A percentile compares a stretch with the other conserved stretches of the same genome.
phyloP scores from a whole-genome alignment of 37 sponge, comb jelly and placozoan species.

The Eunapius fragilis region DNA sequence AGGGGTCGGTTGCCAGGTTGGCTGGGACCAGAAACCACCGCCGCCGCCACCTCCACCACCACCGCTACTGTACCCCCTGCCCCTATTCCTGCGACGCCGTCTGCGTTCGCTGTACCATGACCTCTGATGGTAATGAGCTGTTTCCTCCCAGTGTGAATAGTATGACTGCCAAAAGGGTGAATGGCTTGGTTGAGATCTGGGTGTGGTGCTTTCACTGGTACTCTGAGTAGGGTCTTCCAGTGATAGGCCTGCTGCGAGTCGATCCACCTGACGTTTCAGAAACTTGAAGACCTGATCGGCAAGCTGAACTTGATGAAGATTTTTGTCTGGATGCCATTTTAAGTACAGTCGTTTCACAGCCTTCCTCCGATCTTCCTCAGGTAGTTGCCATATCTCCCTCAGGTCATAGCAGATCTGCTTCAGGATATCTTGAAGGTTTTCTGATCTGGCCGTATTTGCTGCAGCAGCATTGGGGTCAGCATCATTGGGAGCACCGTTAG shows the following conservation, averaged over 20 bases:
- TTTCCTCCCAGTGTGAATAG: neutral
- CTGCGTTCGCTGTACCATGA: neutral
- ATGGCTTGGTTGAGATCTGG: too few species aligned
- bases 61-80: neutral
- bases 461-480: neutral
- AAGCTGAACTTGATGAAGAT: constrained; percentile 11
- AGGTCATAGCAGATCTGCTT: constrained; percentile 22
- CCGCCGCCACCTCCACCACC: too few species aligned
- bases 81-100: neutral
- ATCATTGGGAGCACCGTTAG: too few species aligned
- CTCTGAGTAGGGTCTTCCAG: constrained; percentile 14
- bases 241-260: constrained; percentile 2
- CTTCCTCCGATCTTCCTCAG: constrained; percentile 1
- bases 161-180: neutral
- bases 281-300: constrained; percentile 56
- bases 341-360: constrained; percentile 56
- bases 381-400: constrained; percentile 48
- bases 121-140: neutral
- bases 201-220: too few species aligned
- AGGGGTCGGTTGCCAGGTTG: neutral
- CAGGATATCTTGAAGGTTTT: too few species aligned
- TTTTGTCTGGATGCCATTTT: constrained; percentile 70
- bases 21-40: too few species aligned
- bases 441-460: too few species aligned
- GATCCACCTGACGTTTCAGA: constrained; percentile 28